These are phyloP conservation scores for Drosophila pachea DNA, from an alignment of 1,140 invertebrate species.

Conservation along the genomic window DNA sequence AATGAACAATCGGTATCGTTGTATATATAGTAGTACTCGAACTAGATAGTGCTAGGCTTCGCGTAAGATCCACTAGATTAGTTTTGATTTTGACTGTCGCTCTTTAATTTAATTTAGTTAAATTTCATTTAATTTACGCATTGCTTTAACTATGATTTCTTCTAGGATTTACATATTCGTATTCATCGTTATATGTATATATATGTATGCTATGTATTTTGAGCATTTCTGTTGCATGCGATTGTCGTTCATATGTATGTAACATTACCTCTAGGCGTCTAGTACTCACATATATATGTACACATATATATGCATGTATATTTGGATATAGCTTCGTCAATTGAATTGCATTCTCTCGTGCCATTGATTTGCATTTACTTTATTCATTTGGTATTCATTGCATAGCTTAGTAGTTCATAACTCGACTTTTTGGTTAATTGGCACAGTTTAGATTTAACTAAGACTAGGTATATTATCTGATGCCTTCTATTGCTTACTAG, in stretches of 20 bases:
- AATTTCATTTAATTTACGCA: conserved; percentile 26
- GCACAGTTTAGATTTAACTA: conserved; percentile 56
- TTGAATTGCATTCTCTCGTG: conserved; percentile 35
- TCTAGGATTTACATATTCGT: conserved; percentile 13
- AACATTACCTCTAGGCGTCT: conserved; percentile 28
- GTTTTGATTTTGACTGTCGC: conserved; percentile 62
- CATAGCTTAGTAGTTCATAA: conserved; percentile 9
- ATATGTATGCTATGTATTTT: conserved; percentile 23
- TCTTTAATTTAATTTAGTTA: conserved; percentile 6
- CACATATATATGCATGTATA: conserved; percentile 5
- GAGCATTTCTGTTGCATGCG: conserved; percentile 68
- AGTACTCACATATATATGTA: conserved; percentile 12
- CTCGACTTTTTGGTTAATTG: conserved; percentile 58
- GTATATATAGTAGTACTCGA: conserved; percentile 33
- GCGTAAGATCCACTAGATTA: conserved; percentile 40
- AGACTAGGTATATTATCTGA: conserved; percentile 5
- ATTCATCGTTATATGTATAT: not conserved
- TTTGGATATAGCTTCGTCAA: conserved; percentile 25
- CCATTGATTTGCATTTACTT: conserved; percentile 11
- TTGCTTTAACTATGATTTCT: conserved; percentile 60
- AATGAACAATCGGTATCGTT: conserved; percentile 16
- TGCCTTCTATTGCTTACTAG: conserved; percentile 13
- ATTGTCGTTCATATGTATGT: conserved; percentile 58
- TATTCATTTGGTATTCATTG: conserved; percentile 15
- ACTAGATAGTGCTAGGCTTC: conserved; percentile 42